Percentiles rank a stretch among this genome's conserved stretches.
Conservation (phyloP, 2,797 vertebrate species). For the Coranthus polyacanthus region DNA sequence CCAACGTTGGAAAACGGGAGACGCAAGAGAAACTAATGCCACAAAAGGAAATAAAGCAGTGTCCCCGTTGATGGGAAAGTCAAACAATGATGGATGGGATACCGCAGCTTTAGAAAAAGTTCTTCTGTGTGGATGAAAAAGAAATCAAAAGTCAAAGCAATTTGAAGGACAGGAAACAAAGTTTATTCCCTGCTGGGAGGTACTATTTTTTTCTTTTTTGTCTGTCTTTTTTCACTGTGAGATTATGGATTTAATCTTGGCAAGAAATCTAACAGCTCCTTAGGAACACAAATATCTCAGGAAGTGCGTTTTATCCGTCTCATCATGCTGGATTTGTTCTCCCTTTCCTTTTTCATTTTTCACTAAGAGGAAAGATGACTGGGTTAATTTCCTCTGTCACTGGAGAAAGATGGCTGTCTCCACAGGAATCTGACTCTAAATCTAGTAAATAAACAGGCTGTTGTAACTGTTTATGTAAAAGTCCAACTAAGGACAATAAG, state of each 20-base stretch:
- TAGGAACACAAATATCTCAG: slow-evolving; percentile 49
- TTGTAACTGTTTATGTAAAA: background rate
- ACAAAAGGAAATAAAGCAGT: slow-evolving; percentile 71
- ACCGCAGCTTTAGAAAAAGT: slow-evolving; percentile 25
- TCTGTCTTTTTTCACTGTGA: slow-evolving; percentile 9
- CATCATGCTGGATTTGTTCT: slow-evolving; percentile 24
- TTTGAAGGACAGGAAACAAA: slow-evolving; percentile 42
- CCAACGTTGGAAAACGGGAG: slow-evolving; percentile 44
- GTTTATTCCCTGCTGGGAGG: background rate
- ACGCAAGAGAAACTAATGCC: slow-evolving; percentile 46
- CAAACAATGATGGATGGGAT: slow-evolving; percentile 44
- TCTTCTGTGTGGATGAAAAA: slow-evolving; percentile 21
- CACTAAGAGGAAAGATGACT: slow-evolving; percentile 4
- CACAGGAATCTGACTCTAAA: slow-evolving; percentile 33
- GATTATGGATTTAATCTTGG: slow-evolving; percentile 47
- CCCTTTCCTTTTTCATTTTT: slow-evolving; percentile 34
- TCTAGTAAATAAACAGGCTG: slow-evolving; percentile 26
- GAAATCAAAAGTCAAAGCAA: slow-evolving; percentile 31
- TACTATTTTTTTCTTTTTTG: background rate
- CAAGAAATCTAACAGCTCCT: slow-evolving; percentile 41
- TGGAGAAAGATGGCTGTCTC: slow-evolving; percentile 12
- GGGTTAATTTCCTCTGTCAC: slow-evolving; percentile 22
- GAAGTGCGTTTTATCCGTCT: slow-evolving; percentile 43
- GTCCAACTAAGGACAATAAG: too few species aligned
- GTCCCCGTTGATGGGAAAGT: slow-evolving; percentile 27